These are phyloP conservation scores for Hipparchia sbordonii DNA, from an alignment of 2,888 invertebrate genomes.

Conservation along the genomic window DNA sequence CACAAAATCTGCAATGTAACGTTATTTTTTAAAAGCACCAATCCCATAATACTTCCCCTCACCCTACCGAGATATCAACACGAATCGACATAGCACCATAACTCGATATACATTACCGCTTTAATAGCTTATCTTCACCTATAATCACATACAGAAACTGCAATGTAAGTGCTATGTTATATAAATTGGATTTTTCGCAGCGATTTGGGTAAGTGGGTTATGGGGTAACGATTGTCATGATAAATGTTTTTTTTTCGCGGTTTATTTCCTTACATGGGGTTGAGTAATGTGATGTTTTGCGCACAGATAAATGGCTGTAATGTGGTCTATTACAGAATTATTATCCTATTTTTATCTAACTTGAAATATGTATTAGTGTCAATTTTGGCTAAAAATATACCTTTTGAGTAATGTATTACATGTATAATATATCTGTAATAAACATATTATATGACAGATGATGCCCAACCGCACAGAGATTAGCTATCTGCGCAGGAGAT, in stretches of 20 bases:
- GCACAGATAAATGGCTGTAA: slow-evolving; percentile 19
- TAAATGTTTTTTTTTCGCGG: slow-evolving; percentile 32
- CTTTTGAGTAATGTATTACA: neutral
- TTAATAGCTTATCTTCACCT: slow-evolving; percentile 4
- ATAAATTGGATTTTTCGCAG: slow-evolving; percentile 9
- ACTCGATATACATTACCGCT: slow-evolving; percentile 24
- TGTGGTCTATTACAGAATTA: slow-evolving; percentile 20
- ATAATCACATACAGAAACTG: slow-evolving; percentile 10
- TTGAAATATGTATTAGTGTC: neutral
- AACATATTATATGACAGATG: too few species aligned
- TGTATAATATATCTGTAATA: too few species aligned
- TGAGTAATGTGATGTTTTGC: slow-evolving; percentile 28
- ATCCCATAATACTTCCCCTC: neutral
- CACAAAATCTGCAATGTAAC: slow-evolving; percentile 2
- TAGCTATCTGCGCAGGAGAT: too few species aligned
- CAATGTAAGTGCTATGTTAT: slow-evolving; percentile 13
- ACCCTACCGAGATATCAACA: neutral
- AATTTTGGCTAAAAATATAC: neutral
- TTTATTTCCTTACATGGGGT: slow-evolving; percentile 31
- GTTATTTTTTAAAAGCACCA: neutral
- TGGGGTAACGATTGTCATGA: slow-evolving; percentile 25
- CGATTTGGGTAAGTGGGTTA: slow-evolving; percentile 18
- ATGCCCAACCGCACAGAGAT: too few species aligned
- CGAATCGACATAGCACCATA: slow-evolving; percentile 10
- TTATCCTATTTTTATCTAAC: slow-evolving; percentile 8